Evolutionary conservation across 2,113 vertebrate genomes (phyloP).

Genomic region (Monopterus albus): DNA sequence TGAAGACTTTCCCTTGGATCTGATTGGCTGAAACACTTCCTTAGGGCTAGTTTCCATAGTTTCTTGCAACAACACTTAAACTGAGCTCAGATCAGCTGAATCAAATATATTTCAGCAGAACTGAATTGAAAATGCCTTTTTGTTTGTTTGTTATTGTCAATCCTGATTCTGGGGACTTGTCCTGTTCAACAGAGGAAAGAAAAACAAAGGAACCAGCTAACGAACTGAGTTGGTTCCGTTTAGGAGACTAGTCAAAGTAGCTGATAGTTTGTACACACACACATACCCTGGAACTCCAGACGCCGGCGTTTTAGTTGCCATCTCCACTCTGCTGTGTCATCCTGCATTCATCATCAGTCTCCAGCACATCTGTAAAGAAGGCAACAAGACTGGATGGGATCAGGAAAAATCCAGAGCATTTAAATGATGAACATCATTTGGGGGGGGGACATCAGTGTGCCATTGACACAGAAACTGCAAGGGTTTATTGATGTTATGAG

Average conservation of each 20-base stretch:
- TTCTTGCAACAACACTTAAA: constrained; percentile 68
- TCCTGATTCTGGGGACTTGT: constrained; percentile 44
- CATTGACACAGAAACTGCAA: constrained; percentile 39
- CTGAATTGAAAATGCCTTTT: constrained; percentile 74
- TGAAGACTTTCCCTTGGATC: constrained; percentile 58
- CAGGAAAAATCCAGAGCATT: constrained; percentile 49
- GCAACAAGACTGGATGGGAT: constrained; percentile 22
- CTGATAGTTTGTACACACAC: constrained; percentile 59
- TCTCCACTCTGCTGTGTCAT: constrained; percentile 51
- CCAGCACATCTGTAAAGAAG: not conserved
- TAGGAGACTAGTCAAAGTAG: constrained; percentile 63
- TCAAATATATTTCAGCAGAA: constrained; percentile 57
- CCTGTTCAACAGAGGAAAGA: constrained; percentile 14
- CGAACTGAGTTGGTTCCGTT: constrained; percentile 30
- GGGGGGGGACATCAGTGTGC: constrained; percentile 27
- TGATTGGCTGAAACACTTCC: constrained; percentile 73
- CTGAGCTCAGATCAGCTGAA: constrained; percentile 62
- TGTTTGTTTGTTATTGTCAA: constrained; percentile 28
- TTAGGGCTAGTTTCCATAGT: constrained; percentile 73
- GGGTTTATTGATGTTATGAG: constrained; percentile 27
- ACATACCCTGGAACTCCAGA: constrained; percentile 47
- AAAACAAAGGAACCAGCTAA: constrained; percentile 20
- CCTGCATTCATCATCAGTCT: constrained; percentile 40
- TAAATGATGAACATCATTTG: constrained; percentile 27
- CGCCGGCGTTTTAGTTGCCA: constrained; percentile 48